Base-by-base conservation (phyloP, 2,113 vertebrate species). In the Phaethon lepturus region DNA sequence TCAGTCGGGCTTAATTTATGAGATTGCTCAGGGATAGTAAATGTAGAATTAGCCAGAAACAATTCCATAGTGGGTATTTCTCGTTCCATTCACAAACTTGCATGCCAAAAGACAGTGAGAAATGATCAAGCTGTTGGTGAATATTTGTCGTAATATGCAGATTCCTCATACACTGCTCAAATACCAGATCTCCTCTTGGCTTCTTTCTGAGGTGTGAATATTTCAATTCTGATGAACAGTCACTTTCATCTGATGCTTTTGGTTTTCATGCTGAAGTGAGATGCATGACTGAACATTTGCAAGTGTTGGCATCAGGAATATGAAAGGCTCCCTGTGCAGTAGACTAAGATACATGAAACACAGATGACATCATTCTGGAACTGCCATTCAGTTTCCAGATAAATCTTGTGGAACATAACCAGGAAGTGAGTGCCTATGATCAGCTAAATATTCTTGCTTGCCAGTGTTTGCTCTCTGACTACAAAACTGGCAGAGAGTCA, bases 341-440 rank as follows among this genome's bases (percentile, higher is more conserved):
- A 85, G 64, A 80, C 33, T 26, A 50, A 91, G 86, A 87, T 31
- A 58, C 9, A 42, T 58, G 76, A 91, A 86, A 71, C 40, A 71
- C 28, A 59, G n/a, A 74, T 95, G 56, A 92, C 82, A 81, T 91
- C 7, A 93, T 50, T 94, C 55, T 88, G 69, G 67, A 93, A 62
- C 59, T 90, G 47, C 64, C 67, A 69, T 79, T 44, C 62, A 42
- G 17, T 81, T 96, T 94, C 63, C 75, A 86, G 68, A 82, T 53
- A 92, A 93, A 81, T 86, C 44, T 83, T 33, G 56, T 86, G 86
- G 79, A 97, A 88, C 38, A 8, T 62, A 67, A 66, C 47, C 45
- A 88, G 60, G 80, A 93, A 78, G 15, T 56, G 52, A 87, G 55
- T 67, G 75, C 40, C 60, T 92, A 13, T n/a, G 71, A 89, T 82